Conservation (phyloP, 1,140 invertebrate species). For the Diplogasteroides magnus region DNA sequence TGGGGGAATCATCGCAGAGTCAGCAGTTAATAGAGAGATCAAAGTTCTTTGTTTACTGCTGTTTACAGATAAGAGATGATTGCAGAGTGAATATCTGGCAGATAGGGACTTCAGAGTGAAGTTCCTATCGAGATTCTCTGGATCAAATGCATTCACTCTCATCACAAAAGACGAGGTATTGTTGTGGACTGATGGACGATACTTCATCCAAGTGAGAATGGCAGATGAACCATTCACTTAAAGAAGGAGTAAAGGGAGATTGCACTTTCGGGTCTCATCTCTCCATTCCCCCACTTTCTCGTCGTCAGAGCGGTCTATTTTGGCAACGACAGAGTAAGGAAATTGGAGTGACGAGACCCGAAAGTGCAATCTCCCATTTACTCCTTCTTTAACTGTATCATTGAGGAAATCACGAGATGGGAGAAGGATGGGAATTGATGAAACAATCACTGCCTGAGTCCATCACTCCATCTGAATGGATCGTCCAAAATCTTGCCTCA, state of each 20-base stretch:
- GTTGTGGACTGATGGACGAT: constrained; percentile 92
- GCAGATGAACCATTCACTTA: too few species aligned
- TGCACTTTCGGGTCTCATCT: too few species aligned
- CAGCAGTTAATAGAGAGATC: too few species aligned
- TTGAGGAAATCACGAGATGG: constrained; percentile 42
- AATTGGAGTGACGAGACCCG: too few species aligned
- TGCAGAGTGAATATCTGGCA: constrained; percentile 82
- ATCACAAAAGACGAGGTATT: constrained; percentile 73
- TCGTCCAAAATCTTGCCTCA: constrained; percentile 36
- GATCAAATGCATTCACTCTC: constrained; percentile 78
- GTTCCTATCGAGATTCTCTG: constrained; percentile 82
- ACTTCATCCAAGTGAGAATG: constrained; percentile 82
- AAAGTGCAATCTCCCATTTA: too few species aligned
- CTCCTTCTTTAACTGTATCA: too few species aligned
- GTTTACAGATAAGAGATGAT: too few species aligned
- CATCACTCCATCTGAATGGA: constrained; percentile 41
- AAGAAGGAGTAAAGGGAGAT: constrained; percentile 21
- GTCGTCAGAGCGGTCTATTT: too few species aligned
- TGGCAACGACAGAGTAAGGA: too few species aligned
- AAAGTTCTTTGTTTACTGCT: too few species aligned
- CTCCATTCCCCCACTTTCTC: too few species aligned
- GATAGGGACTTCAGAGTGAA: constrained; percentile 72
- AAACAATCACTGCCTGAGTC: constrained; percentile 38
- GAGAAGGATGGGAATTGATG: constrained; percentile 46
- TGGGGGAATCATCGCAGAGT: too few species aligned